Base-by-base conservation (phyloP, 2,113 vertebrate species). In the Australoheros scitulus region DNA sequence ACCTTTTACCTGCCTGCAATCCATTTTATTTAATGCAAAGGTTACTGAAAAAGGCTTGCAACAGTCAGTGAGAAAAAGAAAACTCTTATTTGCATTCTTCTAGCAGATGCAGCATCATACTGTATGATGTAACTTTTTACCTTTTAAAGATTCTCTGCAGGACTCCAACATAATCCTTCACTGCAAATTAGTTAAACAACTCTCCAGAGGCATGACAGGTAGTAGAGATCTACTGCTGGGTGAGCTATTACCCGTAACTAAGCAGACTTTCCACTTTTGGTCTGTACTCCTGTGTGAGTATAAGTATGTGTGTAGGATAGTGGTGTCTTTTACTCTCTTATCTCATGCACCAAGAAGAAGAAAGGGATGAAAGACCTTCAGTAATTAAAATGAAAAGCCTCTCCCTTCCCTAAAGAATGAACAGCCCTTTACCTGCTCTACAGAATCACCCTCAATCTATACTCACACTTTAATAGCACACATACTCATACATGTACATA, bases 361-460 rank as follows among this genome's bases (percentile, higher is more conserved):
- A 90, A 88, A 91, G 86, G 82, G 89, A 90, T 88, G 83, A 87
- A 93, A 70, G 82, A 58, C 72, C 58, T 81, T 26, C 17, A 80
- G 82, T 94, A 93, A 95, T 94, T 90, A 93, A 58, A 88, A 85
- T 88, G 58, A 80, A 90, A 89, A 92, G 91, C 36, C 58, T 89
- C 75, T 88, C 77, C 58, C 24, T 85, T 84, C 79, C 74, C 81
- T 38, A 84, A 79, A 88, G 89, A 88, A 91, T 72, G 47, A 87
- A 88, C 81, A 88, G 87, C 81, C 79, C 81, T 86, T 86, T 91
- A 87, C 80, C 79, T 81, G 47, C 87, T 68, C 38, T 43, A 81
- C 65, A 83, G 79, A 89, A 91, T 84, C 77, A 84, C 38, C 60
- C 26, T 22, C 58, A 88, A 77, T 86, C 85, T 83, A 60, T 55